Percentiles rank a stretch among this genome's conserved stretches.
phyloP scores from a whole-genome alignment of 2,888 invertebrate genomes.

The Rotaria sp. region DNA sequence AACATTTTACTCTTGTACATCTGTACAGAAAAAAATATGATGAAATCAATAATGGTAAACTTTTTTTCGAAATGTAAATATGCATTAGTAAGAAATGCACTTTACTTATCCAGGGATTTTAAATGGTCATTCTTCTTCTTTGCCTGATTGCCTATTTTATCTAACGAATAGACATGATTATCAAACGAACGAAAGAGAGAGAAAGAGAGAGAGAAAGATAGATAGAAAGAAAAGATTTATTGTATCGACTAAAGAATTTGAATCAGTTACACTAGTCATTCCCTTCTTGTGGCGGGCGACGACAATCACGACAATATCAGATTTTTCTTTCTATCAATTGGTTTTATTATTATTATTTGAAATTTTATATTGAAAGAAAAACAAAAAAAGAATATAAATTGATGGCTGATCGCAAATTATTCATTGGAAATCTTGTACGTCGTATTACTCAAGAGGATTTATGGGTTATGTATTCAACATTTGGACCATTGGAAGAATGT shows the following conservation, averaged over 20 bases:
- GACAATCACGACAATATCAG: not conserved
- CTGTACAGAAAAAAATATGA: no score
- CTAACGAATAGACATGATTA: not conserved
- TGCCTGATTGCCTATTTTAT: not conserved
- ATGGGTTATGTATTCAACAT: not conserved
- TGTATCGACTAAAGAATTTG: not conserved
- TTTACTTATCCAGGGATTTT: not conserved
- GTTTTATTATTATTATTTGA: not conserved
- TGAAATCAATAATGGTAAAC: no score
- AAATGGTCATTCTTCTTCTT: not conserved
- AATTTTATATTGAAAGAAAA: not conserved
- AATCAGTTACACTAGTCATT: not conserved
- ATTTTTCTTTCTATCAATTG: not conserved
- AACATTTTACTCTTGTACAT: no score
- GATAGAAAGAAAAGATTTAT: not conserved
- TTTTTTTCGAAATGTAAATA: not conserved
- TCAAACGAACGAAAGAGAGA: not conserved
- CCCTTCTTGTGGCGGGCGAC: not conserved
- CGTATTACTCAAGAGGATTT: conserved; percentile 13
- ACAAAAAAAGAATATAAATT: not conserved
- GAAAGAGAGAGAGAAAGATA: not conserved
- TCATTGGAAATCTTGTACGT: conserved; percentile 13
- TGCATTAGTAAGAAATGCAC: not conserved
- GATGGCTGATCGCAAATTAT: conserved; percentile 9
- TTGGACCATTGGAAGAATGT: conserved; percentile 16